Evolutionary conservation across 2,797 vertebrate species (phyloP).

Genomic region (Tapirus indicus): DNA sequence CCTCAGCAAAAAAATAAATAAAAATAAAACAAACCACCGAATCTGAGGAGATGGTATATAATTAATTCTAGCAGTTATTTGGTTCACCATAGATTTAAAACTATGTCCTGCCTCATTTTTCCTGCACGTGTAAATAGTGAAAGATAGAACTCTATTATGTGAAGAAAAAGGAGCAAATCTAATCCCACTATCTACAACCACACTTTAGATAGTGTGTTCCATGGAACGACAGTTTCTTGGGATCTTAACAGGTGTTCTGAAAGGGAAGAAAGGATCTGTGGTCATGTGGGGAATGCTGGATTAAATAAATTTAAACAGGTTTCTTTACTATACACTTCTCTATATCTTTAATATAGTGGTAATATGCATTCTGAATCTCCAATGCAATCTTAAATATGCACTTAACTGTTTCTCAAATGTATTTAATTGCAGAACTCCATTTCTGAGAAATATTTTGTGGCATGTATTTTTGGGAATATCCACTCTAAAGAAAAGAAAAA

Average conservation of each 20-base stretch:
- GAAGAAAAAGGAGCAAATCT: not conserved
- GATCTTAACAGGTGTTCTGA: not conserved
- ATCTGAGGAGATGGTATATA: not conserved
- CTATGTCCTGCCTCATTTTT: not conserved
- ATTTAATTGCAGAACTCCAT: not conserved
- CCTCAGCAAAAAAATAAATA: too few relatives aligned
- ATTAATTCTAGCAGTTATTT: not conserved
- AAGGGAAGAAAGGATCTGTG: not conserved
- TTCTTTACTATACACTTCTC: not conserved
- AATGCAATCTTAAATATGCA: not conserved
- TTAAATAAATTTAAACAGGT: not conserved
- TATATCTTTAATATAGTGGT: not conserved
- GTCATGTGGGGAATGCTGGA: not conserved
- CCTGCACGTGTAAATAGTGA: not conserved
- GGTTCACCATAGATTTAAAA: not conserved
- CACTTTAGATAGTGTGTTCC: not conserved
- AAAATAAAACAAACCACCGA: not conserved
- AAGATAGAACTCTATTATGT: not conserved
- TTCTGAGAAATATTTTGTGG: not conserved
- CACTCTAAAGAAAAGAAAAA: not conserved
- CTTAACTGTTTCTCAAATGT: not conserved
- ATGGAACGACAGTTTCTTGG: not conserved
- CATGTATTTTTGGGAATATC: not conserved
- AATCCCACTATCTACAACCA: not conserved
- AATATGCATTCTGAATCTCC: not conserved